A percentile compares a stretch with the other conserved stretches of the same genome.
Conservation (phyloP, 2,113 vertebrate species). For the Amblyornis subalaris region DNA sequence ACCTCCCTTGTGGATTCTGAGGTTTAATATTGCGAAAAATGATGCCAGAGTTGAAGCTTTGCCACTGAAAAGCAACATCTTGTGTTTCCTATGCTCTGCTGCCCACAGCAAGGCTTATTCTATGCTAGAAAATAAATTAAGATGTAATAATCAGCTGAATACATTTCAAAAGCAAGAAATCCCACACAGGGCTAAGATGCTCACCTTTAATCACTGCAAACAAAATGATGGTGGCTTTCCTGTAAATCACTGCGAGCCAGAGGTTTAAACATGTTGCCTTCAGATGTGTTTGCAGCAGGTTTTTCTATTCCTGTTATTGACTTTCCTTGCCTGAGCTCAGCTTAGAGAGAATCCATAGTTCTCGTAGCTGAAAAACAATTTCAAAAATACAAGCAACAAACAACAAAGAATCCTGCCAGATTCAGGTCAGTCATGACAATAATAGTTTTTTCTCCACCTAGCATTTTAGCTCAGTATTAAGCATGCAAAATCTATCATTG, state of each 20-base stretch:
- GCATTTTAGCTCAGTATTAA: not conserved
- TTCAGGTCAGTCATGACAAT: not conserved
- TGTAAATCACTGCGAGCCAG: not conserved
- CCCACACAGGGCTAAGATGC: not conserved
- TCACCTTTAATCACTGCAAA: not conserved
- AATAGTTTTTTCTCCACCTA: not conserved
- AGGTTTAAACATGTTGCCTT: not conserved
- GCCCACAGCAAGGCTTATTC: not conserved
- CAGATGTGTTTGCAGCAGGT: not conserved
- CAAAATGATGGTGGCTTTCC: not conserved
- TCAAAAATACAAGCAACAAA: not conserved
- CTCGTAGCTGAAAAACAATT: not conserved
- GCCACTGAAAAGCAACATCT: not conserved
- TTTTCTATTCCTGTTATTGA: not conserved
- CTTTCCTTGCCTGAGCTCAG: not conserved
- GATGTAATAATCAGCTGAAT: not conserved
- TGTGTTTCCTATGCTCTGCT: not conserved
- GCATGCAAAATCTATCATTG: not conserved
- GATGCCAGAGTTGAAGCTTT: not conserved
- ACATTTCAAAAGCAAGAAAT: not conserved
- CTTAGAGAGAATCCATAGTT: not conserved
- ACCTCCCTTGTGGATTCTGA: not conserved
- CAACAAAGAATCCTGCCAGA: not conserved
- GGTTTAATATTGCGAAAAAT: not conserved
- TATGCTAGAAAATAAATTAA: not conserved